These are phyloP conservation scores for Diplodus puntazzo DNA, from an alignment of 2,797 vertebrate genomes.

Conservation along the genomic window DNA sequence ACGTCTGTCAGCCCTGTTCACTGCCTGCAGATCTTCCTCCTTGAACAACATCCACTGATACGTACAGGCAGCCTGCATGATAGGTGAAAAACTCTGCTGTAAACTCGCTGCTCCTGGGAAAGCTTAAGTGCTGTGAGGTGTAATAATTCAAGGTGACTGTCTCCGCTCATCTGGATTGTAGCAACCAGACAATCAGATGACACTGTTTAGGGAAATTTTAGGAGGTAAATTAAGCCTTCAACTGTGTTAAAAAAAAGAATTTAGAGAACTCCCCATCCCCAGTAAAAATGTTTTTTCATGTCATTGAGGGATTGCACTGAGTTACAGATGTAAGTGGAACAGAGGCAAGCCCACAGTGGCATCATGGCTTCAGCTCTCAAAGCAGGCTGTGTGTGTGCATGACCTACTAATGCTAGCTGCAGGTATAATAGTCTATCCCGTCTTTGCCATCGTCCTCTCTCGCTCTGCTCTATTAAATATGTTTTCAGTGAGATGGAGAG, in stretches of 20 bases:
- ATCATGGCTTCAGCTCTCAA: conserved; percentile 8
- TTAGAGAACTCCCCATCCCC: conserved; percentile 11
- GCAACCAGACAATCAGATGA: neutral
- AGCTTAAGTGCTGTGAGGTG: neutral
- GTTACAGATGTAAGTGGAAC: conserved; percentile 41
- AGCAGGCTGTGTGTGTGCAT: neutral
- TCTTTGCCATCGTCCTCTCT: conserved; percentile 27
- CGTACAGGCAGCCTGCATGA: neutral
- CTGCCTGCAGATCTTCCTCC: neutral
- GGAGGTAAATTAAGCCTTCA: conserved; percentile 6
- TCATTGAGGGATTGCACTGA: conserved; percentile 24
- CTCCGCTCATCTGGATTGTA: neutral
- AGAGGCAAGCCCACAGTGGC: conserved; percentile 24
- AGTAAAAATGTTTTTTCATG: conserved; percentile 20
- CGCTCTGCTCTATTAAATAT: conserved; percentile 13
- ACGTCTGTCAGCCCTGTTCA: neutral
- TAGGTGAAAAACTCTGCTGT: neutral
- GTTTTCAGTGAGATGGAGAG: neutral
- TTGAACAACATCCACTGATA: no score
- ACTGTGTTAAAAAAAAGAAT: conserved; percentile 20
- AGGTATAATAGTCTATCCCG: conserved; percentile 46
- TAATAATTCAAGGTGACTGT: neutral
- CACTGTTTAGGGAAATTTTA: neutral
- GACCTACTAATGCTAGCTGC: conserved; percentile 63
- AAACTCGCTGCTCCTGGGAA: neutral